Conservation (phyloP, 2,888 invertebrate genomes). For the Lysandra coridon region DNA sequence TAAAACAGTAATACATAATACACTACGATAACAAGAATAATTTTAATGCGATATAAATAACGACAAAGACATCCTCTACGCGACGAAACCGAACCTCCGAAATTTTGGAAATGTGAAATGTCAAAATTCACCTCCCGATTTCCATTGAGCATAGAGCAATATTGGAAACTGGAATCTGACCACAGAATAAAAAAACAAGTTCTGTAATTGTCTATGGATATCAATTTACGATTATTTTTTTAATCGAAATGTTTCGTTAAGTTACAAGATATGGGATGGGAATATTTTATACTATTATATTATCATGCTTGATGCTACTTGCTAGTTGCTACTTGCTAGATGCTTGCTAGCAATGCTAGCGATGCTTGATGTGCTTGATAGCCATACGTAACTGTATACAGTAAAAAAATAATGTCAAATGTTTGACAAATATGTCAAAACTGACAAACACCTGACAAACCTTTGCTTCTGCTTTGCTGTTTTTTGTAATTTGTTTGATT, state of each 20-base stretch:
- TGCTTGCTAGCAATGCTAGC: too few species aligned
- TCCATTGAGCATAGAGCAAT: conserved; percentile 32
- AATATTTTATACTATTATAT: too few species aligned
- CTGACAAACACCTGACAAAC: not conserved
- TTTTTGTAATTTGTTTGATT: not conserved
- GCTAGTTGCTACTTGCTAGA: too few species aligned
- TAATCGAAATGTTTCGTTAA: not conserved
- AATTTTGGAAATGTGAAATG: conserved; percentile 53
- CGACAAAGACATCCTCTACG: conserved; percentile 56
- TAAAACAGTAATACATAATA: conserved; percentile 53
- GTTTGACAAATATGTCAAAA: not conserved
- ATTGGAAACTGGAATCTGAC: conserved; percentile 34
- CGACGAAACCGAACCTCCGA: conserved; percentile 56
- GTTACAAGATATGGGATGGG: too few species aligned
- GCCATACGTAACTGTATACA: too few species aligned
- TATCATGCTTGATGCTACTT: too few species aligned
- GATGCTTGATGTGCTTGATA: too few species aligned
- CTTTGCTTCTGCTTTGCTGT: not conserved
- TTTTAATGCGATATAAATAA: conserved; percentile 53
- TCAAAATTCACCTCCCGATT: conserved; percentile 43
- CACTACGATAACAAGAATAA: conserved; percentile 51
- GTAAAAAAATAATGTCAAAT: not conserved
- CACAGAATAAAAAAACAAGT: not conserved
- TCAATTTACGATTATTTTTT: not conserved
- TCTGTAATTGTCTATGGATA: not conserved